Evolutionary conservation across 2,797 vertebrate genomes (phyloP).

Genomic region (Enteromius mattozi): DNA sequence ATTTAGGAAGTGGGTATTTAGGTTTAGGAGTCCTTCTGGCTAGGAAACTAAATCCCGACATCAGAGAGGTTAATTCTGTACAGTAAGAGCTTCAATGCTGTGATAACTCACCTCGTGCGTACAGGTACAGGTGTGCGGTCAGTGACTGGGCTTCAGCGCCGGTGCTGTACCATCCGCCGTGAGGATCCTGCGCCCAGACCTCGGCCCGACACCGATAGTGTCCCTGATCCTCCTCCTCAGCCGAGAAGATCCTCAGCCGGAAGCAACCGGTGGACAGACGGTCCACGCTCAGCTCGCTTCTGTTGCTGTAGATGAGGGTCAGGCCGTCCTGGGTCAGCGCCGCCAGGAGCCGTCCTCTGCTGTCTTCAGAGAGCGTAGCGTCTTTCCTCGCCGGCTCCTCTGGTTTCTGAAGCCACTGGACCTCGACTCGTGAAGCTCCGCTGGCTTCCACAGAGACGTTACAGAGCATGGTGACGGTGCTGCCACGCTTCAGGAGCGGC

Average conservation of each 20-base stretch:
- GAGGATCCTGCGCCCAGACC: slow-evolving; percentile 85
- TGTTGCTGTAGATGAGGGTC: slow-evolving; percentile 73
- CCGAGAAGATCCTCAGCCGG: slow-evolving; percentile 84
- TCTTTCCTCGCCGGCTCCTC: background rate
- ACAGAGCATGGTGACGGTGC: slow-evolving; percentile 83
- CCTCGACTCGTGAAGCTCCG: slow-evolving; percentile 75
- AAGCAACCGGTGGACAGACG: slow-evolving; percentile 74
- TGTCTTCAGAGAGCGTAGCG: slow-evolving; percentile 1
- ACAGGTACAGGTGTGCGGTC: slow-evolving; percentile 83
- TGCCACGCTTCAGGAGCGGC: slow-evolving; percentile 81
- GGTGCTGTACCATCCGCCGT: slow-evolving; percentile 86
- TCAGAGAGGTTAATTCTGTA: too few species aligned
- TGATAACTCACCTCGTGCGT: slow-evolving; percentile 80
- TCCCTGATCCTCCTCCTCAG: slow-evolving; percentile 80
- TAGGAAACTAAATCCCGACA: too few species aligned
- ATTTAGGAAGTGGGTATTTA: too few species aligned
- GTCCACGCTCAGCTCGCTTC: slow-evolving; percentile 83
- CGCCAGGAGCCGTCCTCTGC: slow-evolving; percentile 70
- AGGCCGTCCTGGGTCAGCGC: slow-evolving; percentile 80
- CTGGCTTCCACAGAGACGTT: slow-evolving; percentile 81
- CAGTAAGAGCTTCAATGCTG: background rate
- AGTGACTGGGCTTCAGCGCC: slow-evolving; percentile 78
- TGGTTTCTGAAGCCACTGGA: slow-evolving; percentile 81
- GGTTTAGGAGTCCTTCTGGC: too few species aligned
- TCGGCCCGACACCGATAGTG: slow-evolving; percentile 82